Evolutionary conservation across 2,797 vertebrate genomes (phyloP), one percentile per base, ranked within the genome.

Genomic region (Menidia menidia): DNA sequence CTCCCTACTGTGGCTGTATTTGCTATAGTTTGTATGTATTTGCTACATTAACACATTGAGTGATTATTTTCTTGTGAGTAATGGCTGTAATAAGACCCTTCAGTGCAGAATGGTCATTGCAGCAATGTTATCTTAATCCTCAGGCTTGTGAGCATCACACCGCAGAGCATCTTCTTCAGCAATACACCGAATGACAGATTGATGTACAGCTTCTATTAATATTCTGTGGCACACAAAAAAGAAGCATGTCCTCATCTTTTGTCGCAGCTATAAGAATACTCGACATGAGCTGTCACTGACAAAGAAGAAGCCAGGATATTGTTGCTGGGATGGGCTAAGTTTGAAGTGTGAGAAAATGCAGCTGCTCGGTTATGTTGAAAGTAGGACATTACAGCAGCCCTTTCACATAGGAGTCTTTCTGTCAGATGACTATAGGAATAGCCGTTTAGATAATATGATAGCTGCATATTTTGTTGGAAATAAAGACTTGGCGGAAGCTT

Each of bases 81-180:
- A 30, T 41, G 15, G 25, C 10, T 2, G 54, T 41, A 72, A 60
- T 63, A 13, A 13, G 50, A 44, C 48, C 61, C 39, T 43, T 0
- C 66, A 41, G 59, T 59, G 48, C 18, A 45, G 33, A 69, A 58
- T n/a, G 57, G 9, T 71, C 10, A 3, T 55, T 32, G 19, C 31
- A 66, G 51, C 64, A 35, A 57, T 60, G 79, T 60, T 71, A 67
- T 47, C 14, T 31, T 54, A 50, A 30, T 57, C 81, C 57, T 62
- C 56, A 0, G 60, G 81, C 80, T 54, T 68, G 50, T 4, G 44
- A 69, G 42, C 52, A 10, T 84, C 83, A 80, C 75, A 65, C 16
- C 69, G 33, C 73, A 63, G 60, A 19, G 54, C 77, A 15, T 71
- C 30, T 55, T 70, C 72, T 70, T 75, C 53, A 68, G 18, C 51